Evolutionary conservation across 2,113 vertebrate species (phyloP).

Genomic region (Zootoca vivipara): DNA sequence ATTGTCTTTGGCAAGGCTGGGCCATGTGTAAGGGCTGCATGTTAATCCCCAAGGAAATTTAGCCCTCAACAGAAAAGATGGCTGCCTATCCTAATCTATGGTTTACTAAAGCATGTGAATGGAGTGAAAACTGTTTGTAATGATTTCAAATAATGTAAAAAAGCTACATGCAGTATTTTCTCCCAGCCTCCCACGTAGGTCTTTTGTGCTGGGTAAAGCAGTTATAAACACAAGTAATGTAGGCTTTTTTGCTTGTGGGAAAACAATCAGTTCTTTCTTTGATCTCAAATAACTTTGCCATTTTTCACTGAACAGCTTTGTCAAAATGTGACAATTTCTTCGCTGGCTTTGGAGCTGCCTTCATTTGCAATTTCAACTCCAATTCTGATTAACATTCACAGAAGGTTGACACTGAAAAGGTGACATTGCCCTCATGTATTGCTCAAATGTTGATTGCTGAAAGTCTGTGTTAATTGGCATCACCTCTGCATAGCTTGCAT

Average conservation of each 20-base stretch:
- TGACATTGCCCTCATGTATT: slow-evolving; percentile 31
- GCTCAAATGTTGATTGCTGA: slow-evolving; percentile 16
- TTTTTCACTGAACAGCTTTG: neutral
- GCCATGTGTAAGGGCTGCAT: no score
- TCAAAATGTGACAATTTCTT: slow-evolving; percentile 14
- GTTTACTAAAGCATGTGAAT: neutral
- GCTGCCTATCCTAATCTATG: neutral
- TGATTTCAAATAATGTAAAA: neutral
- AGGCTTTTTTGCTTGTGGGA: neutral
- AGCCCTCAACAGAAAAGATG: no score
- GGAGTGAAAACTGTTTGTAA: neutral
- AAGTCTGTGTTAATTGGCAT: slow-evolving; percentile 28
- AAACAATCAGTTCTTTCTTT: neutral
- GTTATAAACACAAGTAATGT: neutral
- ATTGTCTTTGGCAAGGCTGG: no score
- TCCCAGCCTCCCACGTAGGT: neutral
- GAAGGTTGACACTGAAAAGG: neutral
- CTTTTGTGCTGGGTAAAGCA: neutral
- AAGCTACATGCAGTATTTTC: neutral
- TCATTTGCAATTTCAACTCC: slow-evolving; percentile 35
- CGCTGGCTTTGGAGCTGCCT: slow-evolving; percentile 40
- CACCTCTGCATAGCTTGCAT: neutral
- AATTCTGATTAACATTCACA: slow-evolving; percentile 32
- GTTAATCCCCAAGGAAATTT: no score
- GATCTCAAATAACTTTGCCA: neutral